Base-by-base conservation (phyloP, 1,140 invertebrate species). In the Drosophila melanica region DNA sequence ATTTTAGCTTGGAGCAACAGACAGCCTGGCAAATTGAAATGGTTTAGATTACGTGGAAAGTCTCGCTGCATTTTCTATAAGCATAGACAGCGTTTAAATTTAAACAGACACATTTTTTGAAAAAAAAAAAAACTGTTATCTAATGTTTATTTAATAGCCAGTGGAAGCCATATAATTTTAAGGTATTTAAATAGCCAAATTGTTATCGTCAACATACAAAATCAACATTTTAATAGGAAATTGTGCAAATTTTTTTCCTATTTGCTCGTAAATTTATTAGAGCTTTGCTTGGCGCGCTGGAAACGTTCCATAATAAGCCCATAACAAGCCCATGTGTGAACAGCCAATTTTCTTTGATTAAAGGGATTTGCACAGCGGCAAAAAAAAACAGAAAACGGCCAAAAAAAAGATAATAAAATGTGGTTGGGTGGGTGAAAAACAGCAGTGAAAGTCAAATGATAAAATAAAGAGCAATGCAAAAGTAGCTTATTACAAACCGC, bases 401-500 rank as follows among this genome's bases (percentile, higher is more conserved):
- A n/a, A 62, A 47, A 35, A 77, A 51, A 72, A 57, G 42, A 70
- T 78, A 81, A 81, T 68, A 86, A 81, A 87, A 75, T 65, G 78
- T 55, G 60, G 33, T 67, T 71, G 63, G 65, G 67, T 47, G 58
- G 35, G 37, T 33, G 5, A 5, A 27, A 27, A 27, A 4, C 23
- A 27, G 23, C 23, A 27, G 27, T 35, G 65, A 62, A 60, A 69
- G 71, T 74, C 67, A 86, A 87, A 87, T 87, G 82, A 82, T 87
- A 89, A 89, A 77, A 86, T 82, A 85, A 84, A 80, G 81, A 84
- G 80, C 80, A 84, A 73, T 77, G 77, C 77, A 79, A 79, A 85
- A 84, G 80, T 79, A 84, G 80, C 79, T 82, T 82, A 75, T 82
- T 82, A 82, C 79, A 57, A 54, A 20, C 27, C 9, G 35, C 51